Conservation (phyloP, 2,888 invertebrate genomes). For the Eledona agricola region DNA sequence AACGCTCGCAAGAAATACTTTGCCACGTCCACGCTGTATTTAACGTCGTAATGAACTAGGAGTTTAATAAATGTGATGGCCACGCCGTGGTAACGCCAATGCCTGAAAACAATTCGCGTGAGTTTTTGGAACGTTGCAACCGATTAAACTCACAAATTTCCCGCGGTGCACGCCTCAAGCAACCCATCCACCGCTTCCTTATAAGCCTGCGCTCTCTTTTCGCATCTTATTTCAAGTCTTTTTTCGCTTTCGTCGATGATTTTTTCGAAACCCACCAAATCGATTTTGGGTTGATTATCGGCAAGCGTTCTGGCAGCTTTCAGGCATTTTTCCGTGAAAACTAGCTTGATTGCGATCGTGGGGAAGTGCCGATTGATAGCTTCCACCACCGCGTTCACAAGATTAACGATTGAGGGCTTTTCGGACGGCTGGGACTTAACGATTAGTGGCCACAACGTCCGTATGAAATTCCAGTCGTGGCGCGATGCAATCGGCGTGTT, state of each 20-base stretch:
- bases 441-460: slow-evolving; percentile 80
- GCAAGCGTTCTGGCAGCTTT: slow-evolving; percentile 64
- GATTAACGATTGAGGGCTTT: slow-evolving; percentile 79
- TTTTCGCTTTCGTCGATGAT: slow-evolving; percentile 60
- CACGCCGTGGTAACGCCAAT: slow-evolving; percentile 84
- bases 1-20: slow-evolving; percentile 72
- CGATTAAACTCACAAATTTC: slow-evolving; percentile 62
- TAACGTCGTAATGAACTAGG: slow-evolving; percentile 76
- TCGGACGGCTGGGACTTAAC: slow-evolving; percentile 83
- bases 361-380: slow-evolving; percentile 69
- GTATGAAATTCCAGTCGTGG: slow-evolving; percentile 79
- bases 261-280: slow-evolving; percentile 58
- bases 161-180: slow-evolving; percentile 66
- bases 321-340: slow-evolving; percentile 66
- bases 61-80: slow-evolving; percentile 77
- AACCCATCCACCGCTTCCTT: slow-evolving; percentile 64
- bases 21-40: slow-evolving; percentile 71
- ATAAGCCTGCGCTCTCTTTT: slow-evolving; percentile 65
- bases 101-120: slow-evolving; percentile 63
- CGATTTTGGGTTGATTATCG: slow-evolving; percentile 56
- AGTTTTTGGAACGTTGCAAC: slow-evolving; percentile 3
- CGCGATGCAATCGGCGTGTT: slow-evolving; percentile 72
- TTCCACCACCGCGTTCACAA: slow-evolving; percentile 68
- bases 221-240: slow-evolving; percentile 58
- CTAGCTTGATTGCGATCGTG: slow-evolving; percentile 69